Evolutionary conservation across 2,797 vertebrate species (phyloP), one percentile per base, ranked within the genome.

Genomic region (Chelon labrosus): DNA sequence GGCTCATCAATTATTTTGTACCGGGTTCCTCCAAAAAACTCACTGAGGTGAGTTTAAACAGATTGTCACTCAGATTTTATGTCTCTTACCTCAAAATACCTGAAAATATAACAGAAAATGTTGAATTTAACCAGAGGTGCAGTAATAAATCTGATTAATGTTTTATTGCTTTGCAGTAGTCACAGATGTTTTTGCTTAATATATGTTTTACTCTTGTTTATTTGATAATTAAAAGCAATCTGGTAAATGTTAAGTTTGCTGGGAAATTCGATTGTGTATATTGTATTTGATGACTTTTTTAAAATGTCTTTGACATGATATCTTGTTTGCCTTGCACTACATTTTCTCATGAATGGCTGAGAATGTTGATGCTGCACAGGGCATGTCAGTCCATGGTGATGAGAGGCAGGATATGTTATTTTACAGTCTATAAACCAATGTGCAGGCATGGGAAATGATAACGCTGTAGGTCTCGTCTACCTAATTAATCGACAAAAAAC

Each of bases 401-500:
- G 62, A 75, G 47, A 74, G 20, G 63, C 63, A 77, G 70, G 66
- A 50, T 25, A 41, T 22, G 39, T 49, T 41, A 4, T 67, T 64
- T 71, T 38, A 66, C 56, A 70, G 39, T 51, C 25, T 49, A 25
- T 65, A 66, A 73, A 59, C 65, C 14, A 16, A 27, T 49, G 59
- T 42, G 50, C 20, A 63, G 78, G 70, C 73, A 71, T 31, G 68
- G 69, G 65, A 73, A 79, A 72, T 2, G 49, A 71, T 79, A 61
- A 52, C 1, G 31, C 58, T 27, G 16, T 10, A 41, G 17, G 27
- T 50, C 51, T 35, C 3, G 52, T 9, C 53, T 9, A 39, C 37
- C 63, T 80, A 71, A 90, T 86, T 77, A 81, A 77, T 54, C 46
- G 17, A 74, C 27, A 50, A 55, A 73, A 84, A 83, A 61, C 52